Percentiles rank a stretch among this genome's conserved stretches.
Conservation (phyloP, 2,797 vertebrate species). For the Tachyglossus aculeatus region DNA sequence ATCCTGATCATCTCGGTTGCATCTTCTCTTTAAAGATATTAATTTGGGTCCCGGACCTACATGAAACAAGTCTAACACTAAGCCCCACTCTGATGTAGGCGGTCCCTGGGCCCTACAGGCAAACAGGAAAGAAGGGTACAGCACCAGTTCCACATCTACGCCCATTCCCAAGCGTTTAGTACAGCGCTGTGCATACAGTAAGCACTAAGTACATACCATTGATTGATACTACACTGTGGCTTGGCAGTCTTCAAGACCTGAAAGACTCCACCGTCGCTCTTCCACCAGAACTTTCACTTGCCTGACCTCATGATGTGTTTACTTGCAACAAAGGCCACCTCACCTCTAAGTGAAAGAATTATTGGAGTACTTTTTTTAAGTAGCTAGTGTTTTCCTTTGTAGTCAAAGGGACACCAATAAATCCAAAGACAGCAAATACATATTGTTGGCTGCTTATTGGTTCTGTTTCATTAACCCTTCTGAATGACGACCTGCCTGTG, state of each 20-base stretch:
- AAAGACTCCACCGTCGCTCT: neutral
- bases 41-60: too few species aligned
- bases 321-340: neutral
- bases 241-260: neutral
- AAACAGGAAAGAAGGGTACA: too few species aligned
- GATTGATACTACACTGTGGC: neutral
- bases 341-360: neutral
- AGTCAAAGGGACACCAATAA: too few species aligned
- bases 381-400: neutral
- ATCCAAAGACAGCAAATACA: neutral
- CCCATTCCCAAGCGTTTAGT: too few species aligned
- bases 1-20: too few species aligned
- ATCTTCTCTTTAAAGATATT: too few species aligned
- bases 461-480: neutral
- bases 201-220: too few species aligned
- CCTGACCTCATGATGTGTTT: neutral
- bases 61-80: too few species aligned
- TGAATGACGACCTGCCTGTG: neutral
- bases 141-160: too few species aligned
- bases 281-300: neutral
- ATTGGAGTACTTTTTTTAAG: neutral
- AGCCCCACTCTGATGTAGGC: too few species aligned
- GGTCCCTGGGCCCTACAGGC: too few species aligned
- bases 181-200: too few species aligned
- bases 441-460: neutral